Evolutionary conservation across 2,888 invertebrate genomes (phyloP), one percentile per base, ranked within the genome.

Genomic region (Eupithecia centaureata): DNA sequence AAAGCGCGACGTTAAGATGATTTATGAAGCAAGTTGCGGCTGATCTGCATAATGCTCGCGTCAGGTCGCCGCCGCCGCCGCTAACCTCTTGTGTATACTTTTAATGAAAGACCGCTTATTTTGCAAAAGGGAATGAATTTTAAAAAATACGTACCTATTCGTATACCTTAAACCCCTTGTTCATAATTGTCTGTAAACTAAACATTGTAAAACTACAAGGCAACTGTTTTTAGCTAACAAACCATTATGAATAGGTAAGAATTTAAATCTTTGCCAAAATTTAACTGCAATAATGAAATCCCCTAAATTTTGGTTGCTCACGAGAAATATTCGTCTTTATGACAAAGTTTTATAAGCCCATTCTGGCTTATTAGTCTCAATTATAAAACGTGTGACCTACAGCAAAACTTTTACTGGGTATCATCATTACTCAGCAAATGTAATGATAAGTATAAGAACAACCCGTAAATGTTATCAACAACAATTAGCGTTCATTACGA

Each of bases 11-110:
- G 76, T 77, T 68, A 68, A 72, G 67, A 74, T 83, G 86, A 87
- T 86, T 86, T 84, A 86, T 76, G 73, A 74, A 70, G 63, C 73
- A 79, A 80, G 74, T 80, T 79, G 68, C 65, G 67, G 67, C 75
- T 77, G 74, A 83, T 87, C 83, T 85, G 80, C 83, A 85, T 87
- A 85, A 79, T 79, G 76, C 65, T 61, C 25, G 54, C 57, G 60
- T 65, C 60, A 38, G 38, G 57, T 52, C 64, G 22, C 35, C 56
- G 47, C 60, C 59, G 42, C 28, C 10, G 54, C 42, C 13, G 59
- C 54, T 35, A 15, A 12, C 12, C 51, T 51, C 51, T 12, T 3
- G 12, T 4, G 25, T 22, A 25, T 25, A 1, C 51, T 51, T 51
- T 51, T 51, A 51, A 38, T 38, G 8, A 38, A 38, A 38, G 0